phyloP scores from a whole-genome alignment of 2,797 vertebrate genomes.

The Parambassis ranga region DNA sequence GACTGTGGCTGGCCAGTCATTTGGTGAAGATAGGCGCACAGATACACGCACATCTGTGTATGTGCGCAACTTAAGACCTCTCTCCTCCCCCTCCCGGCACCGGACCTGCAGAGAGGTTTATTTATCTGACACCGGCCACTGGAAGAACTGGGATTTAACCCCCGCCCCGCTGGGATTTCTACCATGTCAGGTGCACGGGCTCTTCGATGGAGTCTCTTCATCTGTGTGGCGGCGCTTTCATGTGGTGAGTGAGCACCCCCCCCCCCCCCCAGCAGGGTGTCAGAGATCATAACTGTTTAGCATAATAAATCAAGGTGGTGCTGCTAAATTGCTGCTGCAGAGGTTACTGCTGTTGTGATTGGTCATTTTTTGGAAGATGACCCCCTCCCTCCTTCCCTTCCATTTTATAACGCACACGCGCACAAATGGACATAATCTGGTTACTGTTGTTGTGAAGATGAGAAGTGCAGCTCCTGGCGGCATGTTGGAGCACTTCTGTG shows the following conservation, averaged over 20 bases:
- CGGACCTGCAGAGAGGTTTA: slow-evolving; percentile 40
- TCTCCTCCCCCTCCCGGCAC: too few species aligned
- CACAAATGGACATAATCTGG: not conserved
- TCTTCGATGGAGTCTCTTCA: slow-evolving; percentile 72
- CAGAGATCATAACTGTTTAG: slow-evolving; percentile 32
- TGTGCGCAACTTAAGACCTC: slow-evolving; percentile 51
- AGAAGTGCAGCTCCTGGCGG: too few species aligned
- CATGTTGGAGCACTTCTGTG: too few species aligned
- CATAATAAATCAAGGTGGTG: slow-evolving; percentile 31
- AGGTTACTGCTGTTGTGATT: slow-evolving; percentile 41
- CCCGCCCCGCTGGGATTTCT: slow-evolving; percentile 62
- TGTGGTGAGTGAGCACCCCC: slow-evolving; percentile 65
- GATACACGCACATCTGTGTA: not conserved
- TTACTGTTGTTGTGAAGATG: too few species aligned
- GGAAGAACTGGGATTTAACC: slow-evolving; percentile 70
- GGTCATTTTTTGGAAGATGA: slow-evolving; percentile 36
- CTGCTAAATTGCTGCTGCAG: slow-evolving; percentile 49
- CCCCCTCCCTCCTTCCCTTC: not conserved
- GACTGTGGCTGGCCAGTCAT: slow-evolving; percentile 4
- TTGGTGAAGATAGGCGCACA: too few species aligned
- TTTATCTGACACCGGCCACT: slow-evolving; percentile 28
- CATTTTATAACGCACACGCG: not conserved
- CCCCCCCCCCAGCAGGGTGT: not conserved
- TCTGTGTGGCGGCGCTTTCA: slow-evolving; percentile 70
- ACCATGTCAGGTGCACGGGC: slow-evolving; percentile 76